Conservation (phyloP, 2,888 invertebrate genomes). For the Drosophila vallismaia region DNA sequence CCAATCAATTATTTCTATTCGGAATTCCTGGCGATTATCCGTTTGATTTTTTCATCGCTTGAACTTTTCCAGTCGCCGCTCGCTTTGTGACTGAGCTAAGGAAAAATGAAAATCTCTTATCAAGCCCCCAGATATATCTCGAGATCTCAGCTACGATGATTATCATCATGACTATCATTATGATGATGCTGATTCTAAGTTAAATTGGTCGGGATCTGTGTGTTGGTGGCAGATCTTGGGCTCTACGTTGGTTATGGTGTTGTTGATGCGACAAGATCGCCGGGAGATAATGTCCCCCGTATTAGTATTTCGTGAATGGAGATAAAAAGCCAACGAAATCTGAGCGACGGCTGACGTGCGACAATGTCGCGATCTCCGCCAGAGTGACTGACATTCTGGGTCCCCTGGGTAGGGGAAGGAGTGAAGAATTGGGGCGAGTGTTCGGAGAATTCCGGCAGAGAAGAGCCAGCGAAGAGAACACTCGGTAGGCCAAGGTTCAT, state of each 20-base stretch:
- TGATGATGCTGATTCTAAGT: conserved; percentile 61
- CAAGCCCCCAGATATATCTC: conserved; percentile 50
- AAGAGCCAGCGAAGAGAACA: conserved; percentile 18
- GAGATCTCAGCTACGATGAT: conserved; percentile 61
- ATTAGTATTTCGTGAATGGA: conserved; percentile 53
- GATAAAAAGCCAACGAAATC: conserved; percentile 48
- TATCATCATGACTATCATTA: conserved; percentile 26
- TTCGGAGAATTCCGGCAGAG: conserved; percentile 10
- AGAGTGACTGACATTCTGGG: conserved; percentile 47
- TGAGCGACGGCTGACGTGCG: conserved; percentile 62
- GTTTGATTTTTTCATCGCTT: conserved; percentile 18
- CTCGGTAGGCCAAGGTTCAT: conserved; percentile 62
- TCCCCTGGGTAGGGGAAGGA: background rate
- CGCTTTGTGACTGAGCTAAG: conserved; percentile 80
- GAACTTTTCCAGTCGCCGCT: conserved; percentile 76
- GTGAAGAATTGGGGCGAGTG: too few species aligned
- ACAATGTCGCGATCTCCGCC: conserved; percentile 62
- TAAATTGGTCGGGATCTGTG: conserved; percentile 60
- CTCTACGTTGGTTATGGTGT: conserved; percentile 24
- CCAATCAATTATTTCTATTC: conserved; percentile 7
- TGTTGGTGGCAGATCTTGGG: conserved; percentile 61
- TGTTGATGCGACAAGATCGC: conserved; percentile 43
- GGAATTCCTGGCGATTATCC: background rate
- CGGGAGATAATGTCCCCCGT: conserved; percentile 61
- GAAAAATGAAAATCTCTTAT: conserved; percentile 70